Percentiles rank a stretch among this genome's conserved stretches.
Conservation (phyloP, 2,113 vertebrate species). For the Plestiodon gilberti region DNA sequence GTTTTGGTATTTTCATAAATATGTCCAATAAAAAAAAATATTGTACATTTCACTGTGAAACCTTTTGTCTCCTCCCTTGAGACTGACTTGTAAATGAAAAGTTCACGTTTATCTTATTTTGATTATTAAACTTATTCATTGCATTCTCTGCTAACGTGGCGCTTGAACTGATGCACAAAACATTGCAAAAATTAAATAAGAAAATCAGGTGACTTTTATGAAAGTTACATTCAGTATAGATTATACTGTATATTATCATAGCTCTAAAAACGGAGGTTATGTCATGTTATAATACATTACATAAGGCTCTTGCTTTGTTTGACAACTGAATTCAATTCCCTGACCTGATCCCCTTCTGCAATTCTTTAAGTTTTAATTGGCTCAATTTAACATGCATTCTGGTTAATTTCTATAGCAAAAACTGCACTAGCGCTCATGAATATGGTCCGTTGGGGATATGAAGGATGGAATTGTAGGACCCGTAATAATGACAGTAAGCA, state of each 20-base stretch:
- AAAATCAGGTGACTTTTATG: background rate
- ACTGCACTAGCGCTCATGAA: background rate
- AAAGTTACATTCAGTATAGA: background rate
- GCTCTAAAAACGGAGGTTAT: background rate
- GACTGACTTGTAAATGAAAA: background rate
- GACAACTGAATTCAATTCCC: background rate
- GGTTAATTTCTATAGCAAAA: background rate
- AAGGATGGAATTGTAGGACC: background rate
- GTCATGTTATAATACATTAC: background rate
- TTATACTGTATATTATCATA: background rate
- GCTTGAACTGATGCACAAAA: background rate
- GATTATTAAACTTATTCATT: background rate
- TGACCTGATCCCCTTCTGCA: background rate
- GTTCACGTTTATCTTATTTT: background rate
- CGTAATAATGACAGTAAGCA: background rate
- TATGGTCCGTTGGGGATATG: background rate
- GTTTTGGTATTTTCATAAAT: slow-evolving; percentile 10
- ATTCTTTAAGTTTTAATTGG: background rate
- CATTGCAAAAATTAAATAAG: background rate
- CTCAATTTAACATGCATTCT: background rate
- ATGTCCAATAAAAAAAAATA: background rate
- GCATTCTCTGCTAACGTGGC: background rate
- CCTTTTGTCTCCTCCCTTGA: background rate
- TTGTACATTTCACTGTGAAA: background rate
- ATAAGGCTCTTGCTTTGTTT: background rate